phyloP scores from a whole-genome alignment of 2,113 vertebrate genomes.

The Coregonus clupeaformis region DNA sequence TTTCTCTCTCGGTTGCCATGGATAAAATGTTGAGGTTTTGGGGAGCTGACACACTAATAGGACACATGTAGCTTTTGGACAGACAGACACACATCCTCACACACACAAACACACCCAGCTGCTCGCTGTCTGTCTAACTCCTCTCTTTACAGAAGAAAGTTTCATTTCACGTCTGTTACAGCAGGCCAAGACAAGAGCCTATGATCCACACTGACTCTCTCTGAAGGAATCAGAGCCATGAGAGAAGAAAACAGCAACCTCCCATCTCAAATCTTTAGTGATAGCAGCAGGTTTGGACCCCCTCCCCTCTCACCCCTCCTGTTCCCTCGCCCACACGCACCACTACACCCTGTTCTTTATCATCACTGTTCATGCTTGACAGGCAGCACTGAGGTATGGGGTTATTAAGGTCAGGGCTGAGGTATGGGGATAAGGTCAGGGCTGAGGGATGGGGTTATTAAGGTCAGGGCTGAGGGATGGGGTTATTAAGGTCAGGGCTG shows the following conservation, averaged over 20 bases:
- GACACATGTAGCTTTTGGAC: slow-evolving; percentile 6
- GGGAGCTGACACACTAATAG: no score
- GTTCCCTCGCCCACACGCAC: background rate
- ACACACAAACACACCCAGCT: slow-evolving; percentile 26
- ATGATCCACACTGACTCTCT: slow-evolving; percentile 32
- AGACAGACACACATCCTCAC: background rate
- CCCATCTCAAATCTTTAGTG: slow-evolving; percentile 21
- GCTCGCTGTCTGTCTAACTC: slow-evolving; percentile 21
- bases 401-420: no score
- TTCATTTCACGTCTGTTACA: background rate
- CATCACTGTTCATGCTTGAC: slow-evolving; percentile 17
- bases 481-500: no score
- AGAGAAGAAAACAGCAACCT: background rate
- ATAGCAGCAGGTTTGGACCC: no score
- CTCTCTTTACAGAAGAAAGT: background rate
- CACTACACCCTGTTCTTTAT: background rate
- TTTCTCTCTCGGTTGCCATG: no score
- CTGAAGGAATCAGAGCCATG: background rate
- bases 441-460: no score
- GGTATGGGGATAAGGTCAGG: no score
- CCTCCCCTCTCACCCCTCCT: background rate
- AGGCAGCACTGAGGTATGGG: background rate
- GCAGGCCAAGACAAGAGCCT: slow-evolving; percentile 23
- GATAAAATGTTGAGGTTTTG: no score
- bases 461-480: no score